Percentiles rank a stretch among this genome's conserved stretches.
Conservation (phyloP, 1,140 invertebrate genomes). For the Hycleus cichorii region DNA sequence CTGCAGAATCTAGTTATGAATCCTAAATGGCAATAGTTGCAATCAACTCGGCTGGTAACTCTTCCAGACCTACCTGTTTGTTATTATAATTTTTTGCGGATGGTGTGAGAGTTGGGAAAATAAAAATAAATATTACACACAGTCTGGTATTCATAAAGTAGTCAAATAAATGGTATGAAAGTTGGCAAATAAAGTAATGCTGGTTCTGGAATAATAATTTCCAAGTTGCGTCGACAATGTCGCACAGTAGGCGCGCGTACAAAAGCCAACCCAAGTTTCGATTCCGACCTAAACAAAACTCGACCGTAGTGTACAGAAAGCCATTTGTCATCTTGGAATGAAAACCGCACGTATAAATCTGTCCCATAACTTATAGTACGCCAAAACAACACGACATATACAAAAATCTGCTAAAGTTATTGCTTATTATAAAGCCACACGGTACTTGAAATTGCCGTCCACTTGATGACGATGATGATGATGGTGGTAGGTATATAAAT, state of each 20-base stretch:
- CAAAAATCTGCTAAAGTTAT: conserved; percentile 39
- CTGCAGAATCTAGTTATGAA: no score
- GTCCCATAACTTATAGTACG: conserved; percentile 39
- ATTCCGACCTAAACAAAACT: conserved; percentile 1
- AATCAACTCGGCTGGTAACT: no score
- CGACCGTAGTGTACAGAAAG: conserved; percentile 8
- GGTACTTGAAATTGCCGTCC: conserved; percentile 13
- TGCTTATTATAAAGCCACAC: conserved; percentile 35
- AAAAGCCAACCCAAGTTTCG: neutral
- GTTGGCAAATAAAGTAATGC: neutral
- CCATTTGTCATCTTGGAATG: conserved; percentile 35
- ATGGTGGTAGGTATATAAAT: neutral
- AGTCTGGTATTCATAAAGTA: neutral
- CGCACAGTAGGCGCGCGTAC: conserved; percentile 11
- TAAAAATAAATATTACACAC: no score
- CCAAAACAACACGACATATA: conserved; percentile 41
- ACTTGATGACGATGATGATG: no score
- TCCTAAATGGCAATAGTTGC: no score
- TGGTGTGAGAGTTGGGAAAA: no score
- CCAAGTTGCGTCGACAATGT: neutral
- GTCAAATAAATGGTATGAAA: neutral
- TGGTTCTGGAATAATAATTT: neutral
- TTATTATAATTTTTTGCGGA: no score
- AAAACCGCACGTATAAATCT: conserved; percentile 34
- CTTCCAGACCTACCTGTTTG: no score